phyloP scores from a whole-genome alignment of 2,888 invertebrate genomes.

The Bugula neritina region DNA sequence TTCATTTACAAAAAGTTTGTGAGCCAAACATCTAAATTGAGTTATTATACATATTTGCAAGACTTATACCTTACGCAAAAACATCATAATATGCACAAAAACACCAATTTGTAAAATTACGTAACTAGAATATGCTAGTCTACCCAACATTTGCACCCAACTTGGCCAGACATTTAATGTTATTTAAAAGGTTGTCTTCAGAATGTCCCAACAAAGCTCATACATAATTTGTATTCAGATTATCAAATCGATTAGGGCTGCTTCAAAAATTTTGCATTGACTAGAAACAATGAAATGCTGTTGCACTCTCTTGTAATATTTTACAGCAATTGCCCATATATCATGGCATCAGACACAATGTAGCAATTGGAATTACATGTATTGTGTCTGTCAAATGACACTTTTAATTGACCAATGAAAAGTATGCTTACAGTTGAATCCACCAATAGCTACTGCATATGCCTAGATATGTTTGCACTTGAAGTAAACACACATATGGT shows the following conservation, averaged over 20 bases:
- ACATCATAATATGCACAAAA: no score
- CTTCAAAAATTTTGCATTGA: not conserved
- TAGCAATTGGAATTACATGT: not conserved
- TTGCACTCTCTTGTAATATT: not conserved
- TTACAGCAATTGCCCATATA: not conserved
- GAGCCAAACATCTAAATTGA: no score
- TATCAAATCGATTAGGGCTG: not conserved
- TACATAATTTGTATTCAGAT: slow-evolving; percentile 17
- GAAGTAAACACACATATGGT: slow-evolving; percentile 20
- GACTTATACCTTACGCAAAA: no score
- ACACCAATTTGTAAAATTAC: no score
- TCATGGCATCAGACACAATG: not conserved
- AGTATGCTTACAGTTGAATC: no score
- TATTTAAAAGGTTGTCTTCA: not conserved
- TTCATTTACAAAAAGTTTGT: no score
- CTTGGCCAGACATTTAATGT: slow-evolving; percentile 2
- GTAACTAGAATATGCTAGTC: no score
- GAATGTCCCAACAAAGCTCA: not conserved
- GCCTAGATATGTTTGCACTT: slow-evolving; percentile 12
- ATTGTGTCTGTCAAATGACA: slow-evolving; percentile 24
- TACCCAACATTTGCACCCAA: no score
- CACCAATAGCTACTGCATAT: not conserved
- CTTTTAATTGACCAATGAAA: not conserved
- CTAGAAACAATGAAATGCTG: not conserved
- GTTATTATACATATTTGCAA: no score